Percentiles rank a stretch among this genome's conserved stretches.
Conservation (phyloP, 2,113 vertebrate species). For the Gopherus evgoodei region DNA sequence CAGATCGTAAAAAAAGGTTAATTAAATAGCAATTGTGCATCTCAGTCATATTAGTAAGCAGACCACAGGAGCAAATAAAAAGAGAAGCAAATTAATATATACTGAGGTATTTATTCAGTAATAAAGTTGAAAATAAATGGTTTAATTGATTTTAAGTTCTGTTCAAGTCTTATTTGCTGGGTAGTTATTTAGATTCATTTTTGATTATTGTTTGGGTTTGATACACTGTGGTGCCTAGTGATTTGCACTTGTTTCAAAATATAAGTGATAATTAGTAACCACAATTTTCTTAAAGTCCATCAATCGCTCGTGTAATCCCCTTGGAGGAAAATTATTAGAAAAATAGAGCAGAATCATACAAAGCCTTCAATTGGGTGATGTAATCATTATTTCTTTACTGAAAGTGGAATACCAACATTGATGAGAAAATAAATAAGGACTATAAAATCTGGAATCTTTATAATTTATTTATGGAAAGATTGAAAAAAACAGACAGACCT, state of each 20-base stretch:
- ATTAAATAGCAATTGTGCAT: conserved; percentile 61
- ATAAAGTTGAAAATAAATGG: conserved; percentile 58
- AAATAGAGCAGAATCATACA: background rate
- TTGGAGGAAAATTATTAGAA: conserved; percentile 11
- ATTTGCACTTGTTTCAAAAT: conserved; percentile 8
- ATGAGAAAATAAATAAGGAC: background rate
- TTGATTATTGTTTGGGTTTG: conserved; percentile 23
- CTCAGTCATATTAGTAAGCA: conserved; percentile 49
- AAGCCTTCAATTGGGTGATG: background rate
- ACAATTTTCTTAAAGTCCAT: background rate
- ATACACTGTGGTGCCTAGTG: conserved; percentile 20
- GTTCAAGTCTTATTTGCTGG: conserved; percentile 37
- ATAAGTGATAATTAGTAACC: conserved; percentile 41
- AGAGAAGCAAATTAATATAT: conserved; percentile 58
- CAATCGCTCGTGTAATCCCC: conserved; percentile 11
- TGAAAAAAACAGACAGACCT: background rate
- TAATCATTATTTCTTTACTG: background rate
- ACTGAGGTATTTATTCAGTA: conserved; percentile 49
- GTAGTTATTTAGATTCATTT: conserved; percentile 33
- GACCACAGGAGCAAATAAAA: conserved; percentile 42
- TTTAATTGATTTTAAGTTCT: conserved; percentile 69
- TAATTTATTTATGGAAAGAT: rapidly evolving
- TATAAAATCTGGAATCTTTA: background rate
- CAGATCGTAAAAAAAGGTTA: conserved; percentile 62
- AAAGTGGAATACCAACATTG: background rate